phyloP scores from a whole-genome alignment of 2,888 invertebrate genomes.

The Poecilobothrus nobilitatus region DNA sequence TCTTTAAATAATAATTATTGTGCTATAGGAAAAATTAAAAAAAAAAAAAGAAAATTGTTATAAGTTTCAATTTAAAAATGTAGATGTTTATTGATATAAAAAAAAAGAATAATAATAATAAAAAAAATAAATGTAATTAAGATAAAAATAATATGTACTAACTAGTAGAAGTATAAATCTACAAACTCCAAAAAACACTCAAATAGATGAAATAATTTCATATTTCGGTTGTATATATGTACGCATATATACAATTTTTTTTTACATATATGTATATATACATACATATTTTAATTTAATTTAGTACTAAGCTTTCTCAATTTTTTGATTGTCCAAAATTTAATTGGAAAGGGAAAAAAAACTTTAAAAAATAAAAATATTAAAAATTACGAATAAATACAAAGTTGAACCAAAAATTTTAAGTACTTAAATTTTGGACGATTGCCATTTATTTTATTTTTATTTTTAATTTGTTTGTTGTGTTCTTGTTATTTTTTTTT shows the following conservation, averaged over 20 bases:
- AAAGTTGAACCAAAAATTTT: neutral
- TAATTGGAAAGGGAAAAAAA: neutral
- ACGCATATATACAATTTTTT: neutral
- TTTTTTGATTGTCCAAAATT: neutral
- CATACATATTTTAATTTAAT: neutral
- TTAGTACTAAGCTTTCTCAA: neutral
- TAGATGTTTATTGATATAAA: conserved; percentile 6
- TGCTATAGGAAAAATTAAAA: neutral
- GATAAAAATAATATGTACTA: neutral
- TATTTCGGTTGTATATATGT: neutral
- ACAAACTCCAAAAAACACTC: neutral
- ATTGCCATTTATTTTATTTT: neutral
- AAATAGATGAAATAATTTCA: neutral
- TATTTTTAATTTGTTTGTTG: neutral
- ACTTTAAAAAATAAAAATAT: neutral
- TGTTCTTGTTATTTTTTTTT: neutral
- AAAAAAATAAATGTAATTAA: neutral
- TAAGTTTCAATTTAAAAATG: conserved; percentile 1
- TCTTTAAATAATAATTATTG: neutral
- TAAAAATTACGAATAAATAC: neutral
- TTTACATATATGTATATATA: neutral
- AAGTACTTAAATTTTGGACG: conserved; percentile 1
- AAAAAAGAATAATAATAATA: neutral
- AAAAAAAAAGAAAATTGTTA: neutral
- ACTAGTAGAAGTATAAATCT: neutral